Evolutionary conservation across 23 tunicate species (phyloP).

Genomic region (Aplidium turbinatum): DNA sequence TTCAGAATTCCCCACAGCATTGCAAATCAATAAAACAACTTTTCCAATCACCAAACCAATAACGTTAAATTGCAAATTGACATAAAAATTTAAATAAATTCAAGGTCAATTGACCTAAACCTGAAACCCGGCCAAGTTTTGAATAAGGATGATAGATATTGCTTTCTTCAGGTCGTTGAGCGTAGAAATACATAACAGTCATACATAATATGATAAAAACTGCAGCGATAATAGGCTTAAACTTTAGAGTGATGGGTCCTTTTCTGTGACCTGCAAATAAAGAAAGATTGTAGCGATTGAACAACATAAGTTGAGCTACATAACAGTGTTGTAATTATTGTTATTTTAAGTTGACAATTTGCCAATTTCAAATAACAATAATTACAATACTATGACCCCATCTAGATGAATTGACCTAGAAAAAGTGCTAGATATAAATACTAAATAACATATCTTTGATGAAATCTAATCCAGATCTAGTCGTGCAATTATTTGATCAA

Average conservation of each 20-base stretch:
- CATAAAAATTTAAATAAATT: not conserved
- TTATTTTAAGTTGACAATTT: not conserved
- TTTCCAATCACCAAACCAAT: too few species aligned
- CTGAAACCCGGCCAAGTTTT: not conserved
- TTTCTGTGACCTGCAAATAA: slow-evolving; percentile 11
- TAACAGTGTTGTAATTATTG: not conserved
- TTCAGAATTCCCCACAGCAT: too few species aligned
- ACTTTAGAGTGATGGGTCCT: slow-evolving; percentile 36
- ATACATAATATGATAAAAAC: slow-evolving; percentile 3
- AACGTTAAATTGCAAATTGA: too few species aligned
- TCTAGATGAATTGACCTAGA: not conserved
- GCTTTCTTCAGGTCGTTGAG: not conserved
- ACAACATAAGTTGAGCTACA: not conserved
- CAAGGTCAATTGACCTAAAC: not conserved
- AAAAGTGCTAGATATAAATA: too few species aligned
- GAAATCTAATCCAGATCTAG: too few species aligned
- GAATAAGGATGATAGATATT: not conserved
- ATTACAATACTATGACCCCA: not conserved
- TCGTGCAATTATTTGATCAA: too few species aligned
- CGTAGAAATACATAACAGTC: not conserved
- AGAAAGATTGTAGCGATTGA: not conserved
- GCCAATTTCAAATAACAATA: not conserved
- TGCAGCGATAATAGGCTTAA: slow-evolving; percentile 36
- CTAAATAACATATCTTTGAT: too few species aligned
- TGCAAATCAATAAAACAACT: too few species aligned